These are phyloP conservation scores for Beris chalybata DNA, from an alignment of 2,888 invertebrate species.

Conservation along the genomic window DNA sequence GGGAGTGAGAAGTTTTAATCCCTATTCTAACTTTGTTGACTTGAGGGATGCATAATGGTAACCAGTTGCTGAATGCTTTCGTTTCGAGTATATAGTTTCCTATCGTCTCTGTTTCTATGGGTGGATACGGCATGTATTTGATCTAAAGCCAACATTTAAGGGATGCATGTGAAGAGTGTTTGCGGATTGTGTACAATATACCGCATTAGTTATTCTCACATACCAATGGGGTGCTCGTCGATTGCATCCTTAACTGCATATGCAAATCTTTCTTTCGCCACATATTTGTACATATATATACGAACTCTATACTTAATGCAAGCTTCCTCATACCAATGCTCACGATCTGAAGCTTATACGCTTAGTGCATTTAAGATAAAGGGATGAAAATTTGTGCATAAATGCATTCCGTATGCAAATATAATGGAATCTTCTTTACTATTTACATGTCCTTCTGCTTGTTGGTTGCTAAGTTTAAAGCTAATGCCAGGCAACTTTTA, in stretches of 20 bases:
- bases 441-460: constrained; percentile 34
- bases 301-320: background rate
- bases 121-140: constrained; percentile 24
- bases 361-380: constrained; percentile 38
- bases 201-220: constrained; percentile 31
- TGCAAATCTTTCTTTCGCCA: constrained; percentile 33
- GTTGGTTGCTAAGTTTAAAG: constrained; percentile 32
- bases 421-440: constrained; percentile 36
- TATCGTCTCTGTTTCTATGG: constrained; percentile 8
- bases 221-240: constrained; percentile 11
- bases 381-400: constrained; percentile 39
- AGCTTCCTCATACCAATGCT: constrained; percentile 1
- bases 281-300: background rate
- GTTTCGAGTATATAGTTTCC: constrained; percentile 13
- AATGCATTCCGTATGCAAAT: constrained; percentile 39
- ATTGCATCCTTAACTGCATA: constrained; percentile 21
- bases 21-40: constrained; percentile 26
- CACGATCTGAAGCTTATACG: constrained; percentile 20
- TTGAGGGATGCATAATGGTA: constrained; percentile 33
- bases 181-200: constrained; percentile 33
- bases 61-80: constrained; percentile 34
- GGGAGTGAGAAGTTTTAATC: constrained; percentile 30
- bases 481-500: constrained; percentile 32
- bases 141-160: constrained; percentile 34
- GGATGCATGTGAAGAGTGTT: constrained; percentile 34